Evolutionary conservation across 2,888 invertebrate genomes (phyloP).

Genomic region (Dynastes tityus): DNA sequence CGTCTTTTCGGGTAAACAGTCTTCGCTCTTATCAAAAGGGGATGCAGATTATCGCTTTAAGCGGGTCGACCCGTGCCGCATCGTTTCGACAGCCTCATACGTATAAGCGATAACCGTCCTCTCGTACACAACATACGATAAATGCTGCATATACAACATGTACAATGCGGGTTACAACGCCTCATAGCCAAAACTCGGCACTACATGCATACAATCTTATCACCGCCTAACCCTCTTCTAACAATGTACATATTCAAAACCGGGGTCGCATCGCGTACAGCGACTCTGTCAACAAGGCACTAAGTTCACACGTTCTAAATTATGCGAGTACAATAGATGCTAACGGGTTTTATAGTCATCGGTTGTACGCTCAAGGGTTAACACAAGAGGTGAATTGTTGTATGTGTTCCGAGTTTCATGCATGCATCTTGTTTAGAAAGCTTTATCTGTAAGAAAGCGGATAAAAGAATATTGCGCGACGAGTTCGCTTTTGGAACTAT

Average conservation of each 20-base stretch:
- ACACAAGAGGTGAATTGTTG: conserved; percentile 23
- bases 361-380: conserved; percentile 32
- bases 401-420: neutral
- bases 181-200: too few species aligned
- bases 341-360: conserved; percentile 33
- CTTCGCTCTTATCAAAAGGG: conserved; percentile 35
- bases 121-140: conserved; percentile 4
- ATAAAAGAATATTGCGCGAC: too few species aligned
- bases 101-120: conserved; percentile 31
- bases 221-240: conserved; percentile 40
- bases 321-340: conserved; percentile 34
- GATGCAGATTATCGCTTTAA: conserved; percentile 45
- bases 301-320: conserved; percentile 48
- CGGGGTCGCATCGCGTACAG: conserved; percentile 30
- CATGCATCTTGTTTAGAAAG: neutral
- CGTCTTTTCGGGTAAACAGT: conserved; percentile 38
- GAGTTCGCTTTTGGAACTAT: too few species aligned
- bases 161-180: conserved; percentile 17
- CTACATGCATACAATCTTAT: conserved; percentile 23
- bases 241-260: conserved; percentile 42
- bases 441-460: neutral
- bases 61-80: conserved; percentile 26
- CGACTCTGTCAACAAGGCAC: conserved; percentile 42
- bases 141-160: conserved; percentile 5
- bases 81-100: conserved; percentile 30